Base-by-base conservation (phyloP, 2,113 vertebrate genomes). In the Daboia siamensis region DNA sequence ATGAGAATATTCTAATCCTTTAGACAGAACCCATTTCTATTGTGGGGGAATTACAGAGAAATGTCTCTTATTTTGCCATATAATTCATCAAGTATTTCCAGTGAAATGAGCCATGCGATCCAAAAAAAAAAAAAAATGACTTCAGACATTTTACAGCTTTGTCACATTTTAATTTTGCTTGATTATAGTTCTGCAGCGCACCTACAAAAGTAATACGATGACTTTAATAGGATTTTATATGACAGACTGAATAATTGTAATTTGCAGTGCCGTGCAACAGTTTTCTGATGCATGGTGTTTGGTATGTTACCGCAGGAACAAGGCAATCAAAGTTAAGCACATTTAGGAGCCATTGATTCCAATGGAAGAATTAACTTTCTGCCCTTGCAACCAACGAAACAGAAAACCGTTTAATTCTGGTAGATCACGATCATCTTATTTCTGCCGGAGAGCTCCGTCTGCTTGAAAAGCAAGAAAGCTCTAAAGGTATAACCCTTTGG, bases 101-200 rank as follows among this genome's bases (percentile, higher is more conserved):
- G 93, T 64, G 93, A 92, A 95, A 52, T 5, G 88, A 87, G 13
- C 46, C 5, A 86, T 91, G 6, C n/a, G 84, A 90, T 0, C 54
- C 56, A 92, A 96, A 88, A 64, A 61, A 10, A 24, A 5, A 24
- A 59, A 26, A 64, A 13, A 57, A 0, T 2, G 54, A 89, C 87
- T 92, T 89, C 91, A 94, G 1, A 0, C 3, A 93, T 21, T 88
- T 93, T 93, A 87, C 69, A 84, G 85, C 56, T 94, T 2, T 74
- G 86, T 39, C 33, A 1, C 57, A 90, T 64, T 1, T 0, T 21
- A 90, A 92, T 92, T 90, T 90, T 59, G 74, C 48, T 89, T 90
- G 55, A 91, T 46, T 91, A 4, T 87, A 92, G 46, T 4, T 94
- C 91, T 5, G 1, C 61, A 21, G 90, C 20, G 13, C 48, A 93